Conservation (phyloP, 2,797 vertebrate genomes). For the Takifugu rubripes region DNA sequence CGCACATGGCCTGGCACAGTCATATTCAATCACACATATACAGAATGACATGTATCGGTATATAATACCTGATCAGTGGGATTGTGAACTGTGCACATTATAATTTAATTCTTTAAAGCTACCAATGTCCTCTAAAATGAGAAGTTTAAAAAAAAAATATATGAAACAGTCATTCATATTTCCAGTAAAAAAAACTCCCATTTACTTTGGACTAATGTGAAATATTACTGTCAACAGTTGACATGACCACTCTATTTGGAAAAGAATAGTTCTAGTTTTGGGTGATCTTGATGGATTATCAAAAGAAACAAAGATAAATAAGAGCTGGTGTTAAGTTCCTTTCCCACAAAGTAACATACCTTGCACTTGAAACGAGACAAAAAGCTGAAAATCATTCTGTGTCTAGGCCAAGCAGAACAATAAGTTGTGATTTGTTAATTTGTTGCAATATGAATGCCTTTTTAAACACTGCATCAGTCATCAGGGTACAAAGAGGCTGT, state of each 20-base stretch:
- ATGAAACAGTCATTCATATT: conserved; percentile 3
- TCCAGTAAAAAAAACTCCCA: conserved; percentile 4
- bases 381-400: too few species aligned
- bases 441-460: background rate
- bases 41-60: too few species aligned
- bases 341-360: too few species aligned
- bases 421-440: background rate
- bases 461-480: background rate
- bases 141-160: conserved; percentile 10
- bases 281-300: conserved; percentile 19
- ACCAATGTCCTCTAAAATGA: background rate
- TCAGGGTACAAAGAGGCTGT: too few species aligned
- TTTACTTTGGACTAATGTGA: conserved; percentile 20
- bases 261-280: conserved; percentile 20
- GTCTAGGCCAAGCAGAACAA: background rate
- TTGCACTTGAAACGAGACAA: too few species aligned
- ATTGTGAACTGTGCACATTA: background rate
- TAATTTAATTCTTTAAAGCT: background rate
- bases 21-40: too few species aligned
- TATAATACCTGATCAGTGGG: too few species aligned
- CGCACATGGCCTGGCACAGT: too few species aligned
- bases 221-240: conserved; percentile 20
- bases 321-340: background rate
- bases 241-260: conserved; percentile 11
- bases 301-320: conserved; percentile 10